Evolutionary conservation across 2,797 vertebrate species (phyloP), one percentile per base, ranked within the genome.

Genomic region (Coluber constrictor): DNA sequence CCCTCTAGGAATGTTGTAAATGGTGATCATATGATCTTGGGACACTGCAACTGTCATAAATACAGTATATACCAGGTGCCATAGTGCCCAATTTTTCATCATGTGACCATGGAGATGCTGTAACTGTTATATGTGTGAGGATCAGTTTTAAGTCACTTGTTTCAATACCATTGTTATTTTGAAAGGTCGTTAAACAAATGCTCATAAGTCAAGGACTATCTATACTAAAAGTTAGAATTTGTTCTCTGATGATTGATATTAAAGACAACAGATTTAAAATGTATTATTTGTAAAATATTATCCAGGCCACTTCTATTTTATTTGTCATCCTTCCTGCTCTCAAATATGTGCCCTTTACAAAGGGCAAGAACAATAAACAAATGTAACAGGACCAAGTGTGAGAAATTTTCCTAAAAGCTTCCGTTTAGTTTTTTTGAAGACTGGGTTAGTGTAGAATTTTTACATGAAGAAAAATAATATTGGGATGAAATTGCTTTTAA

Each of bases 221-320:
- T 74, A 20, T 74, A 83, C 8, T 37, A 90, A 61, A 86, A 63
- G 90, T 43, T 16, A 86, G 91, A 87, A 18, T 74, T 32, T 86
- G 20, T 59, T 74, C 88, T 16, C 88, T 94, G 51, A 86, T 29
- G 51, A 86, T 29, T n/a, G 74, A 1, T 47, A 66, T 94, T 94
- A 47, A 95, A 91, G 94, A 63, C 59, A 88, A 32, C 54, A 87
- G 0, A n/a, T 94, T 95, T 95, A 89, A 29, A 29, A 90, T 27
- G 93, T 92, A 37, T 70, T 91, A 94, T 92, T 47, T 56, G 90
- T 59, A 93, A 93, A 93, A 89, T 90, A 95, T 92, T 79, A 60
- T 66, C 56, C 90, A 83, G 63, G 25, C 86, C 66, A 61, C 16
- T 79, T 88, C 47, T 92, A 47, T 79, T 94, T 96, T 93, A 88